Evolutionary conservation across 2,888 invertebrate species (phyloP).

Genomic region (Rhagonycha lutea): DNA sequence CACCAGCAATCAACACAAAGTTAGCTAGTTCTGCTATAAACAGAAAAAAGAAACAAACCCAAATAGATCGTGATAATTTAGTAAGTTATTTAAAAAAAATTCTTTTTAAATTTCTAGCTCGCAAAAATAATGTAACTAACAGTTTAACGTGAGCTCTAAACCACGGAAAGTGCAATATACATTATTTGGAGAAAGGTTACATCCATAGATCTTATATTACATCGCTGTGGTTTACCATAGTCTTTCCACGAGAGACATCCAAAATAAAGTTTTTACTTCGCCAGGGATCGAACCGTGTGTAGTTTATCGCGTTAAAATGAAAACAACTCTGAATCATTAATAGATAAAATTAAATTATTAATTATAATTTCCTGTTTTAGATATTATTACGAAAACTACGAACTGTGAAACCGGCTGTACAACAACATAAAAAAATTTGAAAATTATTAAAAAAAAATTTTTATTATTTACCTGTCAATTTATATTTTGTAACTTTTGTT

Average conservation of each 20-base stretch:
- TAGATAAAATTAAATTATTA: not conserved
- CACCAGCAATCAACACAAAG: constrained; percentile 19
- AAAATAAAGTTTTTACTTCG: not conserved
- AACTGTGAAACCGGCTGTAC: constrained; percentile 38
- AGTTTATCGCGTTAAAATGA: not conserved
- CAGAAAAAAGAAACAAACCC: constrained; percentile 37
- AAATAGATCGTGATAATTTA: constrained; percentile 42
- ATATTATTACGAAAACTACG: constrained; percentile 40
- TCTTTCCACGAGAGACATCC: too few relatives aligned
- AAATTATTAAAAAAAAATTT: not conserved
- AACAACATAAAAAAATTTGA: not conserved
- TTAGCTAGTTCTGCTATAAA: constrained; percentile 38
- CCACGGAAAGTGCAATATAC: too few relatives aligned
- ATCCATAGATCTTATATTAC: too few relatives aligned
- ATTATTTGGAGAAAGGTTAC: too few relatives aligned
- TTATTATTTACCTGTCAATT: not conserved
- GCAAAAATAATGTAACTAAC: too few relatives aligned
- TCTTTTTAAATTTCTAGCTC: not conserved
- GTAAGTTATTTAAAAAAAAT: constrained; percentile 27
- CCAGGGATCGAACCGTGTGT: not conserved
- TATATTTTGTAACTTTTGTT: not conserved
- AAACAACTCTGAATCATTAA: not conserved
- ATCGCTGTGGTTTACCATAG: too few relatives aligned
- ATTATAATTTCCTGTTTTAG: constrained; percentile 29
- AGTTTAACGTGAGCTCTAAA: too few relatives aligned